Conservation (phyloP, 2,888 invertebrate genomes). For the Noctua janthina region DNA sequence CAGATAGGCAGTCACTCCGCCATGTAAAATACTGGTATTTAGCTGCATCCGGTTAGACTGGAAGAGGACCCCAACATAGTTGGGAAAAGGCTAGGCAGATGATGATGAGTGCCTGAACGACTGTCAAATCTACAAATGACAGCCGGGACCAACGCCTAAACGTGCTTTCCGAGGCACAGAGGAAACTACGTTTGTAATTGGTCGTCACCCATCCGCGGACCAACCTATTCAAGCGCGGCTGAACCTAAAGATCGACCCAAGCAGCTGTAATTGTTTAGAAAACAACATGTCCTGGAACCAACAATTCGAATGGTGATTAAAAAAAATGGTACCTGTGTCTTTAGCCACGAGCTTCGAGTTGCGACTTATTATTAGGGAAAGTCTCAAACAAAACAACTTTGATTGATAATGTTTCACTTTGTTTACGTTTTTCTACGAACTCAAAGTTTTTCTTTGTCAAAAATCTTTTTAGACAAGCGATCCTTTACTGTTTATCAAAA, state of each 20-base stretch:
- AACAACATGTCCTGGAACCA: too few relatives aligned
- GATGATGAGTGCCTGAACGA: neutral
- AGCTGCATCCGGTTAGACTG: too few relatives aligned
- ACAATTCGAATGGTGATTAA: too few relatives aligned
- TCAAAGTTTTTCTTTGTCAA: conserved; percentile 9
- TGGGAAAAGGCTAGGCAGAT: too few relatives aligned
- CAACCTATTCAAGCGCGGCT: neutral
- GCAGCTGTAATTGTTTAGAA: neutral
- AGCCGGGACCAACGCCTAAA: neutral
- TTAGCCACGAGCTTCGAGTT: neutral
- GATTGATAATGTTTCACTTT: conserved; percentile 9
- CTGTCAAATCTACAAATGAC: neutral
- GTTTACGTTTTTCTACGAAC: neutral
- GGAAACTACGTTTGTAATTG: neutral
- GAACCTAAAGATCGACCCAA: neutral
- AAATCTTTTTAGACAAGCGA: conserved; percentile 22
- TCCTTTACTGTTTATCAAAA: conserved; percentile 22
- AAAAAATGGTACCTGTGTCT: neutral
- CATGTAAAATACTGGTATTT: too few relatives aligned
- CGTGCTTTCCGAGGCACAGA: neutral
- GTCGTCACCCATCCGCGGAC: neutral
- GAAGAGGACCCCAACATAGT: too few relatives aligned
- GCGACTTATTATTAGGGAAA: neutral
- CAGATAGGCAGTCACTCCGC: too few relatives aligned
- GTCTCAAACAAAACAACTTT: neutral